Percentiles rank a stretch among this genome's conserved stretches.
These are phyloP conservation scores for Operophtera brumata DNA, from an alignment of 2,888 invertebrate species.

Conservation along the genomic window DNA sequence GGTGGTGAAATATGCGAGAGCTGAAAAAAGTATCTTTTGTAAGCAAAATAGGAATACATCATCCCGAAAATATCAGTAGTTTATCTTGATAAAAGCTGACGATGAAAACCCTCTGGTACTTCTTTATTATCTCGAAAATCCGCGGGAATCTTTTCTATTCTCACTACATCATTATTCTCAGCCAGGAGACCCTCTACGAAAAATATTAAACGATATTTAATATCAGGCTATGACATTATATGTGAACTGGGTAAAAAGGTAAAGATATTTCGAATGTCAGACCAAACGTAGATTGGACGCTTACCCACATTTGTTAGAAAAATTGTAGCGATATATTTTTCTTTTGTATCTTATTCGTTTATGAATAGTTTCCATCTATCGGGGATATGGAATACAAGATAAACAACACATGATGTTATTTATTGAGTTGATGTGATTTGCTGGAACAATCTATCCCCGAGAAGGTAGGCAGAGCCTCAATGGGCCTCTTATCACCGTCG, in stretches of 20 bases:
- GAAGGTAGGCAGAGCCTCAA: no score
- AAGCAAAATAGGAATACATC: neutral
- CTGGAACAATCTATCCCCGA: neutral
- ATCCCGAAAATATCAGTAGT: conserved; percentile 26
- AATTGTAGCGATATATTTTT: conserved; percentile 61
- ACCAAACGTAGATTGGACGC: conserved; percentile 55
- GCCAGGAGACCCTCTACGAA: conserved; percentile 25
- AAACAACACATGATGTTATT: conserved; percentile 22
- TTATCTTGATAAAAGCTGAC: conserved; percentile 35
- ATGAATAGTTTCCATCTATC: conserved; percentile 55
- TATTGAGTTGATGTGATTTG: conserved; percentile 18
- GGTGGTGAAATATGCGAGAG: no score
- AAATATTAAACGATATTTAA: conserved; percentile 40
- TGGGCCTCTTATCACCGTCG: no score
- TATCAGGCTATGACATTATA: conserved; percentile 37
- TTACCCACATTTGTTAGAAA: conserved; percentile 62
- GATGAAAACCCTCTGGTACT: conserved; percentile 30
- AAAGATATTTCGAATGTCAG: conserved; percentile 47
- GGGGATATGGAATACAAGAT: conserved; percentile 42
- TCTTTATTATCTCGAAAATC: conserved; percentile 35
- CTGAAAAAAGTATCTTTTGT: no score
- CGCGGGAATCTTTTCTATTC: conserved; percentile 33
- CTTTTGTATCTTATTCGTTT: conserved; percentile 52
- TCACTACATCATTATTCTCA: conserved; percentile 35
- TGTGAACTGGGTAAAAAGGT: conserved; percentile 37